Evolutionary conservation across 2,113 vertebrate species (phyloP), one percentile per base, ranked within the genome.

Genomic region (Pipa parva): DNA sequence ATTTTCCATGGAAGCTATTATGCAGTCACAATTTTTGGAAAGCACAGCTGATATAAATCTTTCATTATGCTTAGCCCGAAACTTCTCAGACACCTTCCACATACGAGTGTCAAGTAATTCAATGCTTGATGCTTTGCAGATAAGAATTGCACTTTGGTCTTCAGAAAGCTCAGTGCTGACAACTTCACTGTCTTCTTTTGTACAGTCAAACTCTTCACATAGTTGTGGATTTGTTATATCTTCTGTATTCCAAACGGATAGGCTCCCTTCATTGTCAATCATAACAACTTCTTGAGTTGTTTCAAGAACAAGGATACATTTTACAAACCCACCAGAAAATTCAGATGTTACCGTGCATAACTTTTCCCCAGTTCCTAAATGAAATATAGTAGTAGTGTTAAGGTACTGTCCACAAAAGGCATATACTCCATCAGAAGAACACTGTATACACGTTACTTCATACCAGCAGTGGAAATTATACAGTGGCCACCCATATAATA

Each of bases 391-490:
- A 0, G 94, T 75, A 0, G 93, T 99, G 77, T 99, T 99, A 71
- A 99, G 88, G 76, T 94, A 97, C 80, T 99, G 97, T 4, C 97
- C 97, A 2, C 96, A 99, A 81, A 99, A 99, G 2, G 95, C 97
- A 50, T 98, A 94, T 68, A 89, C 79, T 51, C 97, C 97, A 2
- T 99, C 97, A 50, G 92, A 91, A 20, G 96, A 98, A 74, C 95
- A 99, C 78, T 95, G 95, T 71, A 98, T 93, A 50, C 94, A 99
- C 5, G 97, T 99, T 61, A 99, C 95, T 79, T 99, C 97, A 0
- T 99, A 98, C 97, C 97, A 99, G 81, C 97, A 99, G 75, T 97
- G 96, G 78, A 98, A 98, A 73, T 98, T 95, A 83, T 98, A 96
- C 29, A 99, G 90, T 13, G 97, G 97, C 97, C 96, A 99, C 1